Evolutionary conservation across 37 sponge, comb jelly and placozoan species (phyloP), one percentile per base, ranked within the genome.

Genomic region (Geodia barretti): DNA sequence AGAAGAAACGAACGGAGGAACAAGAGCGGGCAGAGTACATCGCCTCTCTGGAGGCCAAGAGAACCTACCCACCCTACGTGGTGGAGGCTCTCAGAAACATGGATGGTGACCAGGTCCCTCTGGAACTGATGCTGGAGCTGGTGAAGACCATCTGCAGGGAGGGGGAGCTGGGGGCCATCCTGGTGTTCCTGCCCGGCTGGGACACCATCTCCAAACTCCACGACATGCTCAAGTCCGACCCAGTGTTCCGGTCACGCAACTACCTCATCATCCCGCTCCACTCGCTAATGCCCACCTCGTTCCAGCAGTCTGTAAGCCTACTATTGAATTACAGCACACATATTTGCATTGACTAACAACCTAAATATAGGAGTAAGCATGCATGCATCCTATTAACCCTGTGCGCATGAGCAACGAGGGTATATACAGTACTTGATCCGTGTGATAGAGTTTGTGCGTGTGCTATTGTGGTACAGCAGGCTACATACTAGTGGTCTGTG

Each of bases 241-340:
- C 79, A 29, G 64, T 92, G 71, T 92, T 92, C 65, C 31, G 77
- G 5, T 43, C 73, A 31, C 29, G 42, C 37, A 76, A 79, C 23
- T 87, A 78, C 63, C 68, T 88, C 68, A 77, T 89, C 54, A 93
- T 93, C 40, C 93, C 93, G 17, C 90, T 93, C 29, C 93, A 93
- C 70, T 93, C 93, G 60, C 77, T 89, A 84, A 83, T 93, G 88
- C 90, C 93, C 0, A 86, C 90, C 1, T 74, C 83, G 17, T 47
- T 69, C 65, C 93, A 93, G 60, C 80, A 84, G 73, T 25, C 75
- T 67, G 89, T 83, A 32, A n/a, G n/a, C 21, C 68, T 79, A 31
- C 60, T 23, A 25, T 59, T 43, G 26, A 11, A 71, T 24, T 36
- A 9, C 39, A 7, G 23, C 37, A 8, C 20, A 21, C 19, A 60